phyloP scores from a whole-genome alignment of 2,797 vertebrate species.

The Anguilla pacifica region DNA sequence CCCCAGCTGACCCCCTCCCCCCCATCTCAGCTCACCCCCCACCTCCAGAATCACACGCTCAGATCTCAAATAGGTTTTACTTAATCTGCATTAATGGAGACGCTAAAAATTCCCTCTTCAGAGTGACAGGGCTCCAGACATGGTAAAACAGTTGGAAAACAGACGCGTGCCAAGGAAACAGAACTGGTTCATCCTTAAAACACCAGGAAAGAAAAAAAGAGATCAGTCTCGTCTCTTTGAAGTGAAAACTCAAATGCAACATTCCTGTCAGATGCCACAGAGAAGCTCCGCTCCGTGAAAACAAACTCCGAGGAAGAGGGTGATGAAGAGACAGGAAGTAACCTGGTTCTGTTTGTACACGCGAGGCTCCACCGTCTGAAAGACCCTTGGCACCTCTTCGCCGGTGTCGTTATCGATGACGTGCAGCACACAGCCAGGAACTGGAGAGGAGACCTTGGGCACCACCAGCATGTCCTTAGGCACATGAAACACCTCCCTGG shows the following conservation, averaged over 20 bases:
- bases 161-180: neutral
- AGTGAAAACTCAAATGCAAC: too few relatives aligned
- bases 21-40: too few relatives aligned
- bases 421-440: conserved; percentile 77
- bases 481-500: conserved; percentile 84
- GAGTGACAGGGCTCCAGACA: neutral
- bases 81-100: neutral
- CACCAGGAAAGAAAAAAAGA: too few relatives aligned
- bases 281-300: neutral
- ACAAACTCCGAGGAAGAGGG: neutral
- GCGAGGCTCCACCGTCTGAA: conserved; percentile 72
- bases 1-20: too few relatives aligned
- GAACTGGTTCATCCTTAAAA: neutral
- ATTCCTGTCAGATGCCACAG: too few relatives aligned
- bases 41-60: neutral
- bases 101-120: neutral
- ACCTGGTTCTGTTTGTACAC: conserved; percentile 88
- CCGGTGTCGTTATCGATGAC: conserved; percentile 88
- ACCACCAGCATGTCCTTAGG: conserved; percentile 80
- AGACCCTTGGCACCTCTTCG: conserved; percentile 76
- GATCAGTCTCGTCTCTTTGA: too few relatives aligned
- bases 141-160: neutral
- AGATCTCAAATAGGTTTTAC: neutral
- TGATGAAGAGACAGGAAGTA: conserved; percentile 26
- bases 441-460: conserved; percentile 74